Evolutionary conservation across 1,140 invertebrate species (phyloP), one percentile per base, ranked within the genome.

Genomic region (Drosophila simulans): DNA sequence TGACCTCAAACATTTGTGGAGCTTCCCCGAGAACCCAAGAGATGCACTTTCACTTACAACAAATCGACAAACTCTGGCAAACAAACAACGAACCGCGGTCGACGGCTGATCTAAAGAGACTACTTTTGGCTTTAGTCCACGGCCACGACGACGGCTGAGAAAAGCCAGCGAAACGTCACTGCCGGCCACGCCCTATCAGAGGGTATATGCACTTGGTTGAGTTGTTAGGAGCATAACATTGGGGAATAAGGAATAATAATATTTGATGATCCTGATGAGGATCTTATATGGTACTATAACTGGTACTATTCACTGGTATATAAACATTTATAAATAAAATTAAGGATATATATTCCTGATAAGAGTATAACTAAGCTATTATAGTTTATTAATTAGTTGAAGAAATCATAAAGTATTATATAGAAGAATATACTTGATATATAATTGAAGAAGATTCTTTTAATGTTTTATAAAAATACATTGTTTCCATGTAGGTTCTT

Each of bases 1-100:
- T 69, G 70, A 83, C 75, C 74, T 55, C 42, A 11, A 27, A 54
- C 77, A 77, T 58, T 81, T 76, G 53, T 79, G 43, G 25, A 57
- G 84, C 79, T 86, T 85, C 72, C 2, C 66, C 3, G 35, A 49
- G 48, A 42, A 53, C 40, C 35, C 15, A 43, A 42, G 45, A 57
- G 52, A 39, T 72, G 55, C 68, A 88, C 76, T 88, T 83, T 83
- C 84, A 88, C 83, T 88, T 88, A 88, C 83, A 89, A 86, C 75
- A 83, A 42, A 35, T 39, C 42, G 68, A 42, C 45, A 37, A 56
- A 43, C 57, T 43, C 34, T 40, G 54, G 34, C 40, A 49, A 65
- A 31, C 35, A 58, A 15, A 59, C 25, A 60, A 60, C 56, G 66
- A 64, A 77, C 83, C 83, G 76, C 71, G 56, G 58, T 79, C 80